Evolutionary conservation across 1,140 invertebrate genomes (phyloP).

Genomic region (Caenorhabditis inopinata): DNA sequence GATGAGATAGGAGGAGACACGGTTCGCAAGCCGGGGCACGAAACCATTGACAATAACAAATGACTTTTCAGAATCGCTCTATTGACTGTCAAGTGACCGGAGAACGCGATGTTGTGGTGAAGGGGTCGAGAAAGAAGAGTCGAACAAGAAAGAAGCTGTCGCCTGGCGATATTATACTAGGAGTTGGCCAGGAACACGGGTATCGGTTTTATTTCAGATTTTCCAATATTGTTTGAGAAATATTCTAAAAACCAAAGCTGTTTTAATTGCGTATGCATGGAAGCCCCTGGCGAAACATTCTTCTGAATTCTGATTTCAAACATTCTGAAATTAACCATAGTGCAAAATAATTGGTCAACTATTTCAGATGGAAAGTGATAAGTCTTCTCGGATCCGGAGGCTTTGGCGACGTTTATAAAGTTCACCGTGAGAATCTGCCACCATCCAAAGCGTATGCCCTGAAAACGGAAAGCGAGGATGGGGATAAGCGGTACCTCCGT

Average conservation of each 20-base stretch:
- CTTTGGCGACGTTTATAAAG: background rate
- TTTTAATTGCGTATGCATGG: too few species aligned
- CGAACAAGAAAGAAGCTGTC: background rate
- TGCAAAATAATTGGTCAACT: too few species aligned
- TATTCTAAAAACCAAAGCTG: too few species aligned
- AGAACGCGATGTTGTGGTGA: background rate
- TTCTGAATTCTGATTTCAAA: too few species aligned
- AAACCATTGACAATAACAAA: background rate
- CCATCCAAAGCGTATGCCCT: background rate
- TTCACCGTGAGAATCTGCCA: background rate
- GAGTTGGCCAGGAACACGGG: too few species aligned
- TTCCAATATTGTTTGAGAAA: too few species aligned
- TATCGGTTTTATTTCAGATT: too few species aligned
- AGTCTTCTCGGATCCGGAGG: background rate
- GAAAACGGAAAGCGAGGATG: slow-evolving; percentile 8
- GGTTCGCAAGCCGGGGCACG: background rate
- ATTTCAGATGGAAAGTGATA: background rate
- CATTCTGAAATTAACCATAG: too few species aligned
- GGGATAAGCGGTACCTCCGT: slow-evolving; percentile 29
- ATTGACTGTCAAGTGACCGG: background rate
- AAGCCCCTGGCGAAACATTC: too few species aligned
- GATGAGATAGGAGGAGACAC: slow-evolving; percentile 2
- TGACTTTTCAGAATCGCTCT: background rate
- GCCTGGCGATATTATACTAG: background rate
- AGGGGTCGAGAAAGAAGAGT: background rate